Percentiles rank a stretch among this genome's conserved stretches.
Evolutionary conservation across 2,888 invertebrate species (phyloP).

Genomic region (Torymus tubicola): DNA sequence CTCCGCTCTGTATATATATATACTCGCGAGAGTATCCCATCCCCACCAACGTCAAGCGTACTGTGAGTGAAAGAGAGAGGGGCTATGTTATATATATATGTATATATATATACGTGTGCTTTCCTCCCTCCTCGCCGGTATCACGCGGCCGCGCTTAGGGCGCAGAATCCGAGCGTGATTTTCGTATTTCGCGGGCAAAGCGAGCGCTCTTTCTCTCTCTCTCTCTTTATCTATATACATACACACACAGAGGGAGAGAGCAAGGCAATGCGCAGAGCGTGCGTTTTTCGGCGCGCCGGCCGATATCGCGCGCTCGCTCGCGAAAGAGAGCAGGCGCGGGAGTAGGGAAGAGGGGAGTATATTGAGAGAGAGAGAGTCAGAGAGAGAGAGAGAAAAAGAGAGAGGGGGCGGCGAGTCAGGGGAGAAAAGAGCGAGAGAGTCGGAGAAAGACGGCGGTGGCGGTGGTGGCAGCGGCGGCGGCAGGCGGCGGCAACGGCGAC

Average conservation of each 20-base stretch:
- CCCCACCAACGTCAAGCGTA: background rate
- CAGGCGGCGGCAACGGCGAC: constrained; percentile 1
- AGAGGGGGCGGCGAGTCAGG: background rate
- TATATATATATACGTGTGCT: background rate
- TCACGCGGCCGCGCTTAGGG: constrained; percentile 44
- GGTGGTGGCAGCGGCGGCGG: no score
- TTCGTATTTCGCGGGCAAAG: constrained; percentile 58
- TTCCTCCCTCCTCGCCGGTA: constrained; percentile 28
- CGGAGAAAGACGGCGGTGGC: constrained; percentile 44
- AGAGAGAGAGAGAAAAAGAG: constrained; percentile 8
- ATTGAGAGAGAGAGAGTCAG: constrained; percentile 19
- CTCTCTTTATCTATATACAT: constrained; percentile 51
- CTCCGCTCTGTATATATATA: background rate
- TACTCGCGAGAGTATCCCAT: background rate
- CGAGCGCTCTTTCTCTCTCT: constrained; percentile 43
- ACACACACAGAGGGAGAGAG: constrained; percentile 9
- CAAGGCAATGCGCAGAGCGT: constrained; percentile 22
- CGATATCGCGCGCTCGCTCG: constrained; percentile 22
- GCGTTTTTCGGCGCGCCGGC: constrained; percentile 30
- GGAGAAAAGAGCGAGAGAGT: constrained; percentile 11
- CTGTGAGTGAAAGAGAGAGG: background rate
- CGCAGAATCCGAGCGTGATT: constrained; percentile 49
- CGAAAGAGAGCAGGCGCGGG: constrained; percentile 1
- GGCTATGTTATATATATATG: no score
- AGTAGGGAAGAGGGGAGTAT: constrained; percentile 10